Evolutionary conservation across 1,140 invertebrate genomes (phyloP), one percentile per base, ranked within the genome.

Genomic region (Drosophila fuyamai): DNA sequence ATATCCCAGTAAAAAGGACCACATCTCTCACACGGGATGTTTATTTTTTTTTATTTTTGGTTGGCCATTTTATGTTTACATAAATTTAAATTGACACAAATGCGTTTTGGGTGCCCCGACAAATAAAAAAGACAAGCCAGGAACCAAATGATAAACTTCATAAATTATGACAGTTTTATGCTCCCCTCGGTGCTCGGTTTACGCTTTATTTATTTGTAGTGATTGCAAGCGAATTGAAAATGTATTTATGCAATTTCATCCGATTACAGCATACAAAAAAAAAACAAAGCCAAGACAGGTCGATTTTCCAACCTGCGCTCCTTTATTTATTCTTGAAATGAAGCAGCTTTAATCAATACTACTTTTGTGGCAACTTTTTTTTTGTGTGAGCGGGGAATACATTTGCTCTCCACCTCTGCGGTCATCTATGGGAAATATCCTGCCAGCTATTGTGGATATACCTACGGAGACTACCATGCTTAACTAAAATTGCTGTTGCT

Each of bases 31-130:
- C 35, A 43, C 68, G 47, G 72, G 23, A 63, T n/a, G 12, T 40
- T 56, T 46, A 10, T 23, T 23, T 18, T 12, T 8, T 29, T 47
- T 54, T 50, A 32, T 72, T 53, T 54, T 70, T 29, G 58, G 58
- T 47, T 73, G 67, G 63, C 84, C 66, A 80, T 83, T 88, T 88
- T 72, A 63, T 86, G 84, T 88, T 83, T 84, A 88, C 81, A 89
- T 88, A 88, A 88, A 88, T 88, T 88, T 88, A 88, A 89, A 89
- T 88, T 89, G 85, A 88, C 83, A 80, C 67, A 88, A 89, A 86
- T 89, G 74, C 72, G 84, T 68, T 77, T 77, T 51, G 66, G 44
- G 29, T 35, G 68, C 8, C 29, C 51, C 41, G 56, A 36, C 16
- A 61, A 55, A 73, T 43, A 60, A 48, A 54, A 38, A 68, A 36